Conservation (phyloP, 2,113 vertebrate species). For the Lepus timidus region DNA sequence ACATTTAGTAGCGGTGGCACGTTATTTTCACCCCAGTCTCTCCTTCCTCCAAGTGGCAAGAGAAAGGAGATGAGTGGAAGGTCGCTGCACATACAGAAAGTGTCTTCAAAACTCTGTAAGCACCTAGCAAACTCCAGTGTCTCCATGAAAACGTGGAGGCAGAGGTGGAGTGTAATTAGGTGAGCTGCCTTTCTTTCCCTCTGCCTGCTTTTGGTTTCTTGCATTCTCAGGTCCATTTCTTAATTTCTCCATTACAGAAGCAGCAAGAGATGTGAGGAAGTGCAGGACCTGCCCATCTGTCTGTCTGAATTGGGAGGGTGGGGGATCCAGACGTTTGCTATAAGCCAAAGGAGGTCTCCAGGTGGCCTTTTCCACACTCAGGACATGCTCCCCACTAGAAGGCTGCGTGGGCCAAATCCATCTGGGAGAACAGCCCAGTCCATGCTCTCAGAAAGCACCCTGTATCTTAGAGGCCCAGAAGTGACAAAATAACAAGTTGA, state of each 20-base stretch:
- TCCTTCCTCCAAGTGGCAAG: not conserved
- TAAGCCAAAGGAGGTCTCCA: not conserved
- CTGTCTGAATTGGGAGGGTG: not conserved
- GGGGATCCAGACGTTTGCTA: not conserved
- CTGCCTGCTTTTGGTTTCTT: slow-evolving; percentile 25
- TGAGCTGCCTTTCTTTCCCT: not conserved
- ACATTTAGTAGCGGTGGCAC: not conserved
- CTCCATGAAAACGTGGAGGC: not conserved
- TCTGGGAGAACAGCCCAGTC: not conserved
- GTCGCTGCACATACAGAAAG: not conserved
- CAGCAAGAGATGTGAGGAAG: slow-evolving; percentile 3
- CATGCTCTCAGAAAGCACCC: not conserved
- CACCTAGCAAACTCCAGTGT: not conserved
- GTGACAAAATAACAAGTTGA: not conserved
- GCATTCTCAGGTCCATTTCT: slow-evolving; percentile 7
- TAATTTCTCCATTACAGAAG: slow-evolving; percentile 14
- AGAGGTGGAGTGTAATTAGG: not conserved
- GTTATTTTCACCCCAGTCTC: not conserved
- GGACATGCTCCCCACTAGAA: not conserved
- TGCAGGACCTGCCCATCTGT: not conserved
- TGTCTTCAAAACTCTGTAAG: not conserved
- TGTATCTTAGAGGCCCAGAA: not conserved
- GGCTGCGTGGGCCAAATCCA: not conserved
- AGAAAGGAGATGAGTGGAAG: not conserved
- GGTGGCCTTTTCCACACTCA: not conserved